phyloP scores from a whole-genome alignment of 2,113 vertebrate species.

The Bagarius yarrelli region DNA sequence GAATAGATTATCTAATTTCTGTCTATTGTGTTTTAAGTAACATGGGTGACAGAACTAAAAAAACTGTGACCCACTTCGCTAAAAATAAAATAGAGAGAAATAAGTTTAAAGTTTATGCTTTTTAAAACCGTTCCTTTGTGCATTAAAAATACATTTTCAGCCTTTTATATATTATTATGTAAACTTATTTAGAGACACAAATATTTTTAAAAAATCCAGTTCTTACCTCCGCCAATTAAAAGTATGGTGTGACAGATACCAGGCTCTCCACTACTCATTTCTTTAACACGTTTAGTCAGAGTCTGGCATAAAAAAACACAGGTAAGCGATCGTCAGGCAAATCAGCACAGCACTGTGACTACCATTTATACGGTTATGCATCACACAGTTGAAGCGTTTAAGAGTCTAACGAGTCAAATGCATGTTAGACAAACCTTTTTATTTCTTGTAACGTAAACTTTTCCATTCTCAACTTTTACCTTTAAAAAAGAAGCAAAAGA shows the following conservation, averaged over 20 bases:
- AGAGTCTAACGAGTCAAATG: background rate
- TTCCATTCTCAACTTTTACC: slow-evolving; percentile 77
- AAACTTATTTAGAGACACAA: background rate
- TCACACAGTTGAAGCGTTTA: background rate
- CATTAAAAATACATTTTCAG: background rate
- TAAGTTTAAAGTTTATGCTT: background rate
- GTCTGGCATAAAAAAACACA: slow-evolving; percentile 59
- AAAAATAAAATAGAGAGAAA: background rate
- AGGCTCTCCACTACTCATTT: slow-evolving; percentile 66
- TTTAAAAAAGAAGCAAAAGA: slow-evolving; percentile 51
- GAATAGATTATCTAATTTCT: too few relatives aligned
- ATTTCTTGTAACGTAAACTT: slow-evolving; percentile 74
- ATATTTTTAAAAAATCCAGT: background rate
- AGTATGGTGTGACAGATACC: slow-evolving; percentile 63
- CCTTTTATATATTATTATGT: background rate
- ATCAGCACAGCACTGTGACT: background rate
- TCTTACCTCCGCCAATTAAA: slow-evolving; percentile 75
- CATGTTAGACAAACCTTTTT: slow-evolving; percentile 67
- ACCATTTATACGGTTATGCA: background rate
- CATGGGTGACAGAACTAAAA: too few relatives aligned
- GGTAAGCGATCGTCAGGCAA: background rate
- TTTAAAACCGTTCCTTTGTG: background rate
- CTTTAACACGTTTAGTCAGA: slow-evolving; percentile 69
- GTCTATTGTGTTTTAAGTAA: too few relatives aligned
- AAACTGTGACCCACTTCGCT: background rate